Evolutionary conservation across 1,140 invertebrate species (phyloP).

Genomic region (Drosophila lini): DNA sequence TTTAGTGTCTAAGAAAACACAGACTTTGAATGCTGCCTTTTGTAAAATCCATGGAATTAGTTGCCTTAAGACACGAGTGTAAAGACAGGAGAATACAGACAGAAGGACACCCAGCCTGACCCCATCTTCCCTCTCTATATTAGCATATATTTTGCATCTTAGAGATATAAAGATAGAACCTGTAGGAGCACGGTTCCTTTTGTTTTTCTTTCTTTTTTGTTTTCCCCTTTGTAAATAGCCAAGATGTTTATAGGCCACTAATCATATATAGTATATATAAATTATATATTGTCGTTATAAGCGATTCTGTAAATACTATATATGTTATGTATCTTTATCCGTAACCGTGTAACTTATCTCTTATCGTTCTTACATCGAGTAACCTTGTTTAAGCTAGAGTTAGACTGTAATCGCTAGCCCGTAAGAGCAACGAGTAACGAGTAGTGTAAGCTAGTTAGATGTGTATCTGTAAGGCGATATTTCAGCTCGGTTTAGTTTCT

Average conservation of each 20-base stretch:
- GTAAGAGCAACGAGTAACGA: constrained; percentile 24
- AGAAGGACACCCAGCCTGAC: constrained; percentile 6
- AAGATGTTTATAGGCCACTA: constrained; percentile 46
- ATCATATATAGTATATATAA: constrained; percentile 43
- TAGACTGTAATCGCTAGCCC: constrained; percentile 34
- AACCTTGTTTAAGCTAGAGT: constrained; percentile 48
- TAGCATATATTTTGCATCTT: constrained; percentile 13
- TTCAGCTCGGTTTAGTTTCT: constrained; percentile 31
- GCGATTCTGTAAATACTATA: constrained; percentile 69
- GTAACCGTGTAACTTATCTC: constrained; percentile 58
- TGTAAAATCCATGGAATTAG: constrained; percentile 75
- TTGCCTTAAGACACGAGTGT: constrained; percentile 57
- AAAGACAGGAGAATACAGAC: constrained; percentile 43
- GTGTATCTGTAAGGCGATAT: constrained; percentile 19
- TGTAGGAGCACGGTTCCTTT: constrained; percentile 15
- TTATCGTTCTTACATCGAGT: constrained; percentile 49
- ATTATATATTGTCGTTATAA: constrained; percentile 54
- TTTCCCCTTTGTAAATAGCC: constrained; percentile 54
- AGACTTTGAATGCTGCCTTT: constrained; percentile 70
- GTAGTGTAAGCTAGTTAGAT: constrained; percentile 17
- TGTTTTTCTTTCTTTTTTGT: constrained; percentile 32
- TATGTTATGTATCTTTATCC: constrained; percentile 35
- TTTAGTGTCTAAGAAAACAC: constrained; percentile 33
- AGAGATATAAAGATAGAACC: constrained; percentile 10
- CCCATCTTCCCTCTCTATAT: background rate